Conservation (phyloP, 2,888 invertebrate genomes). For the Pediacus dermestoides region DNA sequence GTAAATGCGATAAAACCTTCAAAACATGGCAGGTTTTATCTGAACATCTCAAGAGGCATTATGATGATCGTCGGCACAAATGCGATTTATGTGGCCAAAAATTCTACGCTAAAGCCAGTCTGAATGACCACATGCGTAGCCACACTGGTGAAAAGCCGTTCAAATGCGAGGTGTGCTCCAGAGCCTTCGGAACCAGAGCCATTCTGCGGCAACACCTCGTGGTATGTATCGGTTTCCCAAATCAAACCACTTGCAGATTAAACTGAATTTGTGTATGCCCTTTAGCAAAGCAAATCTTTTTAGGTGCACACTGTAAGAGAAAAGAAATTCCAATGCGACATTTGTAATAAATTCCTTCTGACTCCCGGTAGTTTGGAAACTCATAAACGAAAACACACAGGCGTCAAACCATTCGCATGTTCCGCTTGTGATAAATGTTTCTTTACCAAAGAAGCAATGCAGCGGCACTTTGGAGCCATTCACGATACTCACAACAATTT, state of each 20-base stretch:
- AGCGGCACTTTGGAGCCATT: constrained; percentile 30
- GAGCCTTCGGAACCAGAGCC: constrained; percentile 29
- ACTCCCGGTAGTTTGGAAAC: constrained; percentile 32
- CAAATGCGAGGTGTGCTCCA: neutral
- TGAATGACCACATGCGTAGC: constrained; percentile 30
- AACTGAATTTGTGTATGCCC: no score
- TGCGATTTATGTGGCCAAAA: constrained; percentile 30
- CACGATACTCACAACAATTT: constrained; percentile 32
- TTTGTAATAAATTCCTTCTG: constrained; percentile 28
- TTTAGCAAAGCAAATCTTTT: constrained; percentile 11
- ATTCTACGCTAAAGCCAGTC: constrained; percentile 30
- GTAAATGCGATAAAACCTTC: constrained; percentile 32
- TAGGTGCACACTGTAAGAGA: constrained; percentile 30
- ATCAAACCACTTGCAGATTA: neutral
- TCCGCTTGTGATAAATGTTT: constrained; percentile 30
- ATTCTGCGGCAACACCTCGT: constrained; percentile 29
- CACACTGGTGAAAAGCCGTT: constrained; percentile 1
- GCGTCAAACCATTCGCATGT: constrained; percentile 40
- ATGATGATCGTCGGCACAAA: constrained; percentile 30
- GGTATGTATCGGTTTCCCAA: constrained; percentile 18
- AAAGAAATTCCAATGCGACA: constrained; percentile 30
- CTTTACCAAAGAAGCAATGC: constrained; percentile 32
- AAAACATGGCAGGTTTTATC: constrained; percentile 30
- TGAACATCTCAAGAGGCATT: constrained; percentile 32
- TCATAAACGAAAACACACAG: constrained; percentile 42